Base-by-base conservation (phyloP, 2,113 vertebrate genomes). In the Lathamus discolor region DNA sequence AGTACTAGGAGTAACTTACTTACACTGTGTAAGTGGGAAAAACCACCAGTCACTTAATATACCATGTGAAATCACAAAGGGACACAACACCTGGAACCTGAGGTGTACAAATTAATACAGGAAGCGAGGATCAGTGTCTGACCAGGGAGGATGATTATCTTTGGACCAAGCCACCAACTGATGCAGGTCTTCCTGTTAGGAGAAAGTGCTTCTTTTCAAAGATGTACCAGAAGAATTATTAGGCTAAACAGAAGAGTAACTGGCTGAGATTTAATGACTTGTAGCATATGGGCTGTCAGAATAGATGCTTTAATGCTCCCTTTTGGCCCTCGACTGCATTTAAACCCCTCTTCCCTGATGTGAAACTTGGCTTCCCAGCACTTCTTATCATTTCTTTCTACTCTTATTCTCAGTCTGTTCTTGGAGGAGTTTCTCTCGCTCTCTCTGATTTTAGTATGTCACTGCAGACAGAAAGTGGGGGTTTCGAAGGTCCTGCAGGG, bases 361-460 rank as follows among this genome's bases (percentile, higher is more conserved):
- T 44, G 62, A 92, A 61, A 88, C 68, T 92, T 93, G 86, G 35
- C 44, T 91, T 87, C 25, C 59, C 31, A 90, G 70, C 18, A 74
- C 18, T 83, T 35, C 70, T 92, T 92, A 90, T 94, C 14, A 43
- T 73, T 87, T 87, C 66, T 93, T 92, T 85, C 43, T 95, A 31
- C 44, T 93, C 76, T 81, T 67, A 29, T 49, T 86, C 31, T 83
- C 39, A 59, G 52, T 52, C 41, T 73, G 52, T 49, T 87, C 44
- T 83, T 83, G 55, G 46, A 74, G 72, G 44, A 69, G 9, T 76
- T 46, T 10, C 17, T 46, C 23, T 19, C 20, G 12, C 22, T 44
- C 9, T 37, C 81, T 43, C 13, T 33, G 9, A 23, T 69, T 91
- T 85, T 79, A 66, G 69, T 75, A 27, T 19, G 51, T 22, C 54